Conservation (phyloP, 2,113 vertebrate species). For the Solea senegalensis region DNA sequence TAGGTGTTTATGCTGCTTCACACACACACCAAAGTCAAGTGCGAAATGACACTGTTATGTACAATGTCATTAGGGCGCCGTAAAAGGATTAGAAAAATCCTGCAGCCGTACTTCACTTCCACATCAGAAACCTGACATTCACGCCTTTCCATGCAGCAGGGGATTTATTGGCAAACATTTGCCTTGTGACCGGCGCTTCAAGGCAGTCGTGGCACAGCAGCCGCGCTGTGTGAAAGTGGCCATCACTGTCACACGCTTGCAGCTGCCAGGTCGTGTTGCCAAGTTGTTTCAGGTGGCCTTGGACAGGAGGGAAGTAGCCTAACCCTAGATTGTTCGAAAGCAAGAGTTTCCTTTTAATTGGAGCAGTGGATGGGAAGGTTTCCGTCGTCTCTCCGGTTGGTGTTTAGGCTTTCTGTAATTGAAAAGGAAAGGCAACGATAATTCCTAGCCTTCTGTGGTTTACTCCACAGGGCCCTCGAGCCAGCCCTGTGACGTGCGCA, state of each 20-base stretch:
- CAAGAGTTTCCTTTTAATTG: slow-evolving; percentile 72
- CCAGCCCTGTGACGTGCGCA: slow-evolving; percentile 73
- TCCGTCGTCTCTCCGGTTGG: slow-evolving; percentile 54
- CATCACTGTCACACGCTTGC: slow-evolving; percentile 50
- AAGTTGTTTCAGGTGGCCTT: slow-evolving; percentile 72
- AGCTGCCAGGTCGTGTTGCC: slow-evolving; percentile 49
- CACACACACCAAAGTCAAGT: too few species aligned
- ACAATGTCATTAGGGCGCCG: slow-evolving; percentile 3
- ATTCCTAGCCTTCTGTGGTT: slow-evolving; percentile 71
- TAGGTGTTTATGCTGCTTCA: too few species aligned
- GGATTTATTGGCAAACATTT: slow-evolving; percentile 21
- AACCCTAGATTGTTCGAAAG: slow-evolving; percentile 73
- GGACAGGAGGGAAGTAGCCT: slow-evolving; percentile 50
- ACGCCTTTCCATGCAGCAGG: slow-evolving; percentile 24
- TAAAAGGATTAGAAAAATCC: slow-evolving; percentile 38
- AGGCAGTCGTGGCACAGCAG: slow-evolving; percentile 32
- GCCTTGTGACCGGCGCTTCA: slow-evolving; percentile 30
- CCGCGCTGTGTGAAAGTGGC: slow-evolving; percentile 37
- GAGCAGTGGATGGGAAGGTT: slow-evolving; percentile 53
- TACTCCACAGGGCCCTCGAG: slow-evolving; percentile 63
- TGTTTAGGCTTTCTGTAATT: slow-evolving; percentile 74
- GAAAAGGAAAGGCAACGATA: slow-evolving; percentile 75
- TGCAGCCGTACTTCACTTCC: slow-evolving; percentile 26
- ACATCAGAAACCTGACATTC: slow-evolving; percentile 34
- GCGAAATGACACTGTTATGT: too few species aligned